phyloP scores from a whole-genome alignment of 2,113 vertebrate species.

The Thamnophis sirtalis region DNA sequence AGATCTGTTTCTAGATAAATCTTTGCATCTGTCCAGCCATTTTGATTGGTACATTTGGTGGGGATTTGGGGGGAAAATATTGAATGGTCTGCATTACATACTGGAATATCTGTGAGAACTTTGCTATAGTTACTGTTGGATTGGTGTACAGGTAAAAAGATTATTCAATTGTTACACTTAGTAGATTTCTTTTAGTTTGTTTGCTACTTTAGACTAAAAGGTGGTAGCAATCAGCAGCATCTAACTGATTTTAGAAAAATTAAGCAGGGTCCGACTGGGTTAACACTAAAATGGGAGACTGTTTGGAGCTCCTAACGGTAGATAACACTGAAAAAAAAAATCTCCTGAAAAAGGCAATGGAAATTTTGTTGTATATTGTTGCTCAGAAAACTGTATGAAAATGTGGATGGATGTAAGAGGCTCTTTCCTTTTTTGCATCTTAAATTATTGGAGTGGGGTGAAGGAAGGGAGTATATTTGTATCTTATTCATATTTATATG shows the following conservation, averaged over 20 bases:
- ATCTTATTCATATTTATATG: background rate
- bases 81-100: background rate
- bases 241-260: background rate
- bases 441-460: background rate
- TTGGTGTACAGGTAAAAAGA: background rate
- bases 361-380: background rate
- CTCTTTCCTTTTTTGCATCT: background rate
- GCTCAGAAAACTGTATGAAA: background rate
- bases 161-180: background rate
- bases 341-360: background rate
- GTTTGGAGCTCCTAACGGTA: background rate
- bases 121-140: background rate
- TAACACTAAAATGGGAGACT: background rate
- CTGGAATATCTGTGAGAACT: background rate
- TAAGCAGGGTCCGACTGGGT: background rate
- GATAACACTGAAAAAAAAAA: background rate
- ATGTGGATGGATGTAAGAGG: background rate
- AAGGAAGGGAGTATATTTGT: background rate
- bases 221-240: background rate
- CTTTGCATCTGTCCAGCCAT: background rate
- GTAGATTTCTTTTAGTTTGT: background rate
- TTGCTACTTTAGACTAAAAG: background rate
- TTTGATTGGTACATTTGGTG: background rate
- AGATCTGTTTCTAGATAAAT: background rate
- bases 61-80: background rate